These are phyloP conservation scores for Erithacus rubecula DNA, from an alignment of 2,797 vertebrate species.

Conservation along the genomic window DNA sequence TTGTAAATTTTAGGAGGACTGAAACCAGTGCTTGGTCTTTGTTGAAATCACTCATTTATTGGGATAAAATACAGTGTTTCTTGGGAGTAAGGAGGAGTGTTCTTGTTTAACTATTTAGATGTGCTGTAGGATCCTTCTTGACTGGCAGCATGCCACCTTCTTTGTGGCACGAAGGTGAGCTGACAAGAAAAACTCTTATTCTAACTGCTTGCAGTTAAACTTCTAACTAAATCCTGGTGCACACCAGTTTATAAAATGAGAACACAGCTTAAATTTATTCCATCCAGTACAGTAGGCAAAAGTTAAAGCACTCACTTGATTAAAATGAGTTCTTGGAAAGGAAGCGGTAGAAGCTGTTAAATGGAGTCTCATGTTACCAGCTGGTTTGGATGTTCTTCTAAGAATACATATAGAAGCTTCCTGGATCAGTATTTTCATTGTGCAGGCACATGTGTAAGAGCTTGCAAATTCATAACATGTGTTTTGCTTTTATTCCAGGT, in stretches of 20 bases:
- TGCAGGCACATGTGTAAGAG: neutral
- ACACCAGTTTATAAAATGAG: neutral
- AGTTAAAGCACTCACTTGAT: conserved; percentile 9
- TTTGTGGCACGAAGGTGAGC: neutral
- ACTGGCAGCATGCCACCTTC: neutral
- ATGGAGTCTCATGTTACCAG: conserved; percentile 31
- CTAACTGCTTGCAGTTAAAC: neutral
- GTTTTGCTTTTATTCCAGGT: conserved; percentile 79
- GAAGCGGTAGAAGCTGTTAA: conserved; percentile 31
- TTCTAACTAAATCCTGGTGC: neutral
- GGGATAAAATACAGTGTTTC: neutral
- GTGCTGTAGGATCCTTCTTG: neutral
- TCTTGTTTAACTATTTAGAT: neutral
- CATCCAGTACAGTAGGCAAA: conserved; percentile 6
- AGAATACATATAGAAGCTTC: neutral
- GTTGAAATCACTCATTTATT: neutral
- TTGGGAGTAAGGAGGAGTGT: neutral
- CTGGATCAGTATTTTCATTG: neutral
- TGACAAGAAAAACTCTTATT: neutral
- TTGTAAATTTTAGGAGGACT: neutral
- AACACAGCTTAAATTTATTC: conserved; percentile 28
- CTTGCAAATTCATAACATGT: neutral
- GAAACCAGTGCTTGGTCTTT: neutral
- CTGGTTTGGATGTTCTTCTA: conserved; percentile 36
- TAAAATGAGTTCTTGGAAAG: conserved; percentile 34